Base-by-base conservation (phyloP, 2,888 invertebrate species). In the Harpagoxenus sublaevis region DNA sequence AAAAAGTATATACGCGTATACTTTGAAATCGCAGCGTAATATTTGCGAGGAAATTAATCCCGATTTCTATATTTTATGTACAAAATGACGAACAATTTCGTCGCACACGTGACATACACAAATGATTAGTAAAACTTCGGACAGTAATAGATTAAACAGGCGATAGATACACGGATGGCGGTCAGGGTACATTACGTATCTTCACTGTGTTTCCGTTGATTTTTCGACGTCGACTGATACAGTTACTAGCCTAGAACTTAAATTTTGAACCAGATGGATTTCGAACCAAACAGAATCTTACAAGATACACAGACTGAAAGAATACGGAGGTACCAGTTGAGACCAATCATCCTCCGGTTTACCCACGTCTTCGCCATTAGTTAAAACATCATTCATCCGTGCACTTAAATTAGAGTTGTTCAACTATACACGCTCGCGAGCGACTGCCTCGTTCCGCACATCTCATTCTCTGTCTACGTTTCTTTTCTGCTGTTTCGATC, bases 21-120 rank as follows among this genome's bases (percentile, higher is more conserved):
- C 8, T 42, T 79, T 12, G 28, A 62, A 62, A 48, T 71, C 39
- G 6, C 39, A 45, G 23, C 55, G n/a, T 42, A 23, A 23, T 23
- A 78, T 39, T 48, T 45, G 39, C 48, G 2, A 39, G 28, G 8
- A 51, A 60, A 48, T 81, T 81, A 81, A 79, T 71, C 35, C 35
- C 39, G 35, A 39, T 81, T 60, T 35, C 12, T 71, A 57, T 57
- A 63, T 45, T 63, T 74, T 45, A 74, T 51, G 2, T 77, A 77
- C 53, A 66, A 15, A 71, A 4, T 48, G 9, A 45, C 45, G 57
- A 57, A 48, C 60, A 70, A 57, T 23, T 73, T 48, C 9, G 48
- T 81, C 28, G 48, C 79, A 81, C 48, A 81, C 79, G 39, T 60
- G 39, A 81, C 60, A 73, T 79, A 60, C 60, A 81, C 79, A 81